Conservation (phyloP, 2,888 invertebrate genomes). For the Eumerus sabulonum region DNA sequence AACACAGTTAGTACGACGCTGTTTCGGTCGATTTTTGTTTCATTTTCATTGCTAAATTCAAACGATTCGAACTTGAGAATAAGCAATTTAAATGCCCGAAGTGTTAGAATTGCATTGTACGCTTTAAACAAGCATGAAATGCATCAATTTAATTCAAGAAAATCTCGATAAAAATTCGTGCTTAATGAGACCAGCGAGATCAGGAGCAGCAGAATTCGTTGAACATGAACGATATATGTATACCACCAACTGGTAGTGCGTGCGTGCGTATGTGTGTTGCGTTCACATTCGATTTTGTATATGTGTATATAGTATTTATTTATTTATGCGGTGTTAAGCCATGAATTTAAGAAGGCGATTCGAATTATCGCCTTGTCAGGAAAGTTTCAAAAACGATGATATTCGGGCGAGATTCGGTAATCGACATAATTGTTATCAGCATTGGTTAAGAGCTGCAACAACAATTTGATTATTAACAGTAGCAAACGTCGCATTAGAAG, state of each 20-base stretch:
- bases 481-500: background rate
- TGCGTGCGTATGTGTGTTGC: slow-evolving; percentile 29
- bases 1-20: slow-evolving; percentile 37
- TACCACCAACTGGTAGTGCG: slow-evolving; percentile 37
- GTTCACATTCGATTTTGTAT: slow-evolving; percentile 5
- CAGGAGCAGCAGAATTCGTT: background rate
- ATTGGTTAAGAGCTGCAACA: slow-evolving; percentile 4
- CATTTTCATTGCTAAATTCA: slow-evolving; percentile 58
- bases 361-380: background rate
- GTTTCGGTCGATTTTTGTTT: slow-evolving; percentile 54
- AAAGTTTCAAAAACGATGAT: slow-evolving; percentile 24
- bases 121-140: background rate
- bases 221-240: slow-evolving; percentile 35
- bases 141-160: slow-evolving; percentile 56
- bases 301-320: slow-evolving; percentile 21
- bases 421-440: background rate
- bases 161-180: slow-evolving; percentile 29
- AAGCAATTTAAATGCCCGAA: slow-evolving; percentile 10
- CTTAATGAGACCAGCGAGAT: slow-evolving; percentile 10
- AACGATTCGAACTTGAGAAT: slow-evolving; percentile 24
- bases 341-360: slow-evolving; percentile 25
- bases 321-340: background rate
- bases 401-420: slow-evolving; percentile 9
- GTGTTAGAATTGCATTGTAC: slow-evolving; percentile 4
- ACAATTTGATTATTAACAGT: slow-evolving; percentile 9